Evolutionary conservation across 2,888 invertebrate species (phyloP).

Genomic region (Andricus curvator): DNA sequence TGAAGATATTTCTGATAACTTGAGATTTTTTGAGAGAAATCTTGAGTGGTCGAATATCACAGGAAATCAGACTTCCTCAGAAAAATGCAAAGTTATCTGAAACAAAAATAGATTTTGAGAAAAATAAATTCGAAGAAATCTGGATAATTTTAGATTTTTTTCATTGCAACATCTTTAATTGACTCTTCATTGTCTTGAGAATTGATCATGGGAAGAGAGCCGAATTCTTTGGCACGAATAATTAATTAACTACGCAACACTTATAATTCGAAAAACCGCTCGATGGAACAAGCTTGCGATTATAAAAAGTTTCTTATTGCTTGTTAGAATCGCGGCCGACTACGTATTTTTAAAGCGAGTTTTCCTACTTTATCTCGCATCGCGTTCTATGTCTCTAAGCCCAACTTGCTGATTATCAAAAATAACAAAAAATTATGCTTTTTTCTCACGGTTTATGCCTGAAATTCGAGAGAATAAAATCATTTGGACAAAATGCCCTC

Average conservation of each 20-base stretch:
- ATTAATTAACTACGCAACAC: constrained; percentile 55
- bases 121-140: neutral
- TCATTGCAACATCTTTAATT: neutral
- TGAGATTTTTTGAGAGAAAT: constrained; percentile 38
- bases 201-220: constrained; percentile 31
- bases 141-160: neutral
- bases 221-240: constrained; percentile 52
- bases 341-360: constrained; percentile 20
- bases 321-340: constrained; percentile 17
- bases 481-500: too few species aligned
- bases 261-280: constrained; percentile 55
- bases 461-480: too few species aligned
- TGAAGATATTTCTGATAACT: constrained; percentile 36
- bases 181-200: too few species aligned
- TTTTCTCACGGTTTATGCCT: neutral
- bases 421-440: constrained; percentile 4
- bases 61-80: constrained; percentile 39
- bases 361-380: constrained; percentile 5
- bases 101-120: constrained; percentile 28
- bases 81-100: constrained; percentile 41
- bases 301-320: constrained; percentile 22
- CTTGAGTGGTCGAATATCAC: constrained; percentile 41
- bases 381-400: neutral
- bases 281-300: constrained; percentile 51
- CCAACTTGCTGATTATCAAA: constrained; percentile 13